phyloP scores from a whole-genome alignment of 2,797 vertebrate species.

The Muscicapa striata region DNA sequence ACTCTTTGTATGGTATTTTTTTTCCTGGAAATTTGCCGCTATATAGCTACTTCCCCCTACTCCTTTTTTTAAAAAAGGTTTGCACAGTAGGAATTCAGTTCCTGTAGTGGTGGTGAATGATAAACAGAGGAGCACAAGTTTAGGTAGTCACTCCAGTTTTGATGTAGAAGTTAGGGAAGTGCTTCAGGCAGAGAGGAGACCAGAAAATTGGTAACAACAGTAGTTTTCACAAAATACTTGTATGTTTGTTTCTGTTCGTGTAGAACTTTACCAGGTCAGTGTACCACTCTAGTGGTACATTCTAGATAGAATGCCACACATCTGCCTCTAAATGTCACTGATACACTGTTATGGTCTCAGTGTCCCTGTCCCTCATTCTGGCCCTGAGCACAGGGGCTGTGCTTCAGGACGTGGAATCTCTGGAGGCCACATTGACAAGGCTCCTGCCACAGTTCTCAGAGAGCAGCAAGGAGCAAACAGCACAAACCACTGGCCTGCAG shows the following conservation, averaged over 20 bases:
- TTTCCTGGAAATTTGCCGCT: background rate
- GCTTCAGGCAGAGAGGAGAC: background rate
- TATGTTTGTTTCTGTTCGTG: background rate
- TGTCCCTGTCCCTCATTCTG: background rate
- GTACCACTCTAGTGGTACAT: background rate
- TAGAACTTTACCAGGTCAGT: background rate
- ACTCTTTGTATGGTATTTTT: background rate
- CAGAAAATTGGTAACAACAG: background rate
- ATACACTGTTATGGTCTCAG: fast-evolving
- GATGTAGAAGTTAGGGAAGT: background rate
- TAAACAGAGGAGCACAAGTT: background rate
- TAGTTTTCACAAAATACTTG: background rate
- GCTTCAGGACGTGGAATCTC: background rate
- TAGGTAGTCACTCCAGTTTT: background rate
- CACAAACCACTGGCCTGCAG: background rate
- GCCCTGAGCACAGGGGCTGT: background rate
- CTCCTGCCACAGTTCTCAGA: background rate
- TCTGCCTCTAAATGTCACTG: background rate
- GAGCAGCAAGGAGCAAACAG: fast-evolving
- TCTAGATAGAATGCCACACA: background rate
- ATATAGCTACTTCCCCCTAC: background rate
- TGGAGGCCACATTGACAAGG: background rate
- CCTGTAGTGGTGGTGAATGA: background rate
- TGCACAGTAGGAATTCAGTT: background rate
- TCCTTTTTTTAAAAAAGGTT: background rate